Evolutionary conservation across 2,888 invertebrate genomes (phyloP), one percentile per base, ranked within the genome.

Genomic region (Linyphia triangularis): DNA sequence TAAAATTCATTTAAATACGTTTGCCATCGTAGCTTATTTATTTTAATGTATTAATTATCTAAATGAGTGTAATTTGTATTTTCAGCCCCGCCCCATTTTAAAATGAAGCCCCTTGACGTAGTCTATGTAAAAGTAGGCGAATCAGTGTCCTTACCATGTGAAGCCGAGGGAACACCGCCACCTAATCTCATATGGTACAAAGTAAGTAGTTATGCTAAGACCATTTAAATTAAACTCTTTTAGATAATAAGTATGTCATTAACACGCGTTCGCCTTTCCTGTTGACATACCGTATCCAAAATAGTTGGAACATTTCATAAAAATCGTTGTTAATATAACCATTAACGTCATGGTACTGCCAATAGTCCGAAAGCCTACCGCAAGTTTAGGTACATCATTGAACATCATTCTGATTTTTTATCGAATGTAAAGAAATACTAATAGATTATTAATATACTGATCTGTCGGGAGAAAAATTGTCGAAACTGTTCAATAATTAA

Each of bases 171-270:
- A 92, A 93, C 98, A 79, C 99, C 99, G 90, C 96, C 97, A 91
- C 99, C 99, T 89, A 97, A 97, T 93, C 97, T 98, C 92, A 95
- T 97, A 91, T 99, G 99, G 99, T 97, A 96, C 94, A 98, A 98
- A 94, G 97, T 91, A 89, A 90, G 90, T 65, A 40, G 4, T 10
- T 16, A n/a, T n/a, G n/a, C n/a, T 9, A 0, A n/a, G 10, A 13
- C 19, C 6, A 6, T 19, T 19, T 61, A 22, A 19, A 65, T 26
- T 5, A 16, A 65, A n/a, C n/a, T n/a, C n/a, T n/a, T n/a, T n/a
- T n/a, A n/a, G n/a, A 43, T 13, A 43, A 43, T 43, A 43, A 43
- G 16, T 43, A 13, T 16, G 10, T 43, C 43, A 13, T 16, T 43
- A 43, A 9, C 1, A 9, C 9, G 16, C 10, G 16, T 1, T 43